Percentiles rank a stretch among this genome's conserved stretches.
Evolutionary conservation across 1,140 invertebrate species (phyloP).

Genomic region (Halesus radiatus): DNA sequence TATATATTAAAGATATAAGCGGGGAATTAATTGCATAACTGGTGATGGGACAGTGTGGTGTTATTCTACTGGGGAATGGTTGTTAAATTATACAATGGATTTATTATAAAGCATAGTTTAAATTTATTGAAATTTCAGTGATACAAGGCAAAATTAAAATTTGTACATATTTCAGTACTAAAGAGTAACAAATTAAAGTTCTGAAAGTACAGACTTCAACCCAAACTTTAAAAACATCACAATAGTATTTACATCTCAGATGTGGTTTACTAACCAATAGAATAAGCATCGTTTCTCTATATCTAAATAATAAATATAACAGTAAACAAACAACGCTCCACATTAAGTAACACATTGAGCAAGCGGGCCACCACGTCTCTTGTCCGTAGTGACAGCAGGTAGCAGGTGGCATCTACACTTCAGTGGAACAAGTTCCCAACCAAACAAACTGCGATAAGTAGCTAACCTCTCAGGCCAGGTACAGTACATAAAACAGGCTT

Average conservation of each 20-base stretch:
- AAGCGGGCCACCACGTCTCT: neutral
- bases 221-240: conserved; percentile 33
- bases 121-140: conserved; percentile 42
- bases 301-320: conserved; percentile 42
- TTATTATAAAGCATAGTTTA: conserved; percentile 37
- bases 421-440: neutral
- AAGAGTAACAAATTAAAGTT: conserved; percentile 26
- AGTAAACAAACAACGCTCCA: conserved; percentile 15
- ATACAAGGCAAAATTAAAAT: conserved; percentile 37
- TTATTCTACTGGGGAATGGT: neutral
- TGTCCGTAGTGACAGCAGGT: neutral
- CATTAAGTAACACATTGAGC: conserved; percentile 42
- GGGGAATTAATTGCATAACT: too few species aligned
- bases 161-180: conserved; percentile 28
- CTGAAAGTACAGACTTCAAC: conserved; percentile 22
- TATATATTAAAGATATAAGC: too few species aligned
- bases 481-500: conserved; percentile 7
- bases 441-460: too few species aligned
- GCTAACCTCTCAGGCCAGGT: neutral
- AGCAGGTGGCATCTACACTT: neutral
- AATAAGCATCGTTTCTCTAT: conserved; percentile 32
- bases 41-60: too few species aligned
- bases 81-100: conserved; percentile 6
- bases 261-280: conserved; percentile 8
- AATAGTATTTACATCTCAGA: conserved; percentile 34